Base-by-base conservation (phyloP, 2,888 invertebrate species). In the Ferdinandea cuprea region DNA sequence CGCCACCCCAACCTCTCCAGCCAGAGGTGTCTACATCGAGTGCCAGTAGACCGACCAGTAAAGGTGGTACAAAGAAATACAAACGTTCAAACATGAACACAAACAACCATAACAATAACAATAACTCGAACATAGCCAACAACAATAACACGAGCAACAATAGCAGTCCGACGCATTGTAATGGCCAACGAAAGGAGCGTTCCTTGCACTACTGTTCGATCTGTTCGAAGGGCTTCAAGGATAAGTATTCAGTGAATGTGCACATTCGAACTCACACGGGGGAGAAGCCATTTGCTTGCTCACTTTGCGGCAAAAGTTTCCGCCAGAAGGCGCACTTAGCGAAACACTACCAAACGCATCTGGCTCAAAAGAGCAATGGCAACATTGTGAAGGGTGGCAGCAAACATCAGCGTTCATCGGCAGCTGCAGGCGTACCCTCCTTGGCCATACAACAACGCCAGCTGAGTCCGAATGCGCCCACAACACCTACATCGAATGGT, bases 201-300 rank as follows among this genome's bases (percentile, higher is more conserved):
- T 95, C 97, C 77, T 91, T 98, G 85, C 95, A 99, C 91, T 95
- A 98, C 91, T 94, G 99, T 92, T 94, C 96, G 90, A 96, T 99
- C 91, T 98, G 97, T 91, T 96, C 96, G 87, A 97, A 97, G 89
- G 97, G 97, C 3, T 97, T 97, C 91, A 97, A 97, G 91, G 97
- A 97, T 91, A 97, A 97, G 91, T 99, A 99, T 93, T 96, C 98
- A 81, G 97, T 99, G 69, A 99, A 99, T 90, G 99, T 99, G 52
- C 99, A 99, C 91, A 97, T 99, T 86, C 93, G 99, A 87, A 99
- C 99, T 25, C 99, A 99, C 90, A 99, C 99, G 0, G 99, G 98
- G 0, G 99, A 99, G 91, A 99, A 99, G 89, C 99, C 99, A 0
- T 99, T 99, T 91, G 94, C 96, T 35, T 99, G 99, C 90, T 95